These are phyloP conservation scores for Nephrotoma appendiculata DNA, from an alignment of 2,888 invertebrate genomes.

Conservation along the genomic window DNA sequence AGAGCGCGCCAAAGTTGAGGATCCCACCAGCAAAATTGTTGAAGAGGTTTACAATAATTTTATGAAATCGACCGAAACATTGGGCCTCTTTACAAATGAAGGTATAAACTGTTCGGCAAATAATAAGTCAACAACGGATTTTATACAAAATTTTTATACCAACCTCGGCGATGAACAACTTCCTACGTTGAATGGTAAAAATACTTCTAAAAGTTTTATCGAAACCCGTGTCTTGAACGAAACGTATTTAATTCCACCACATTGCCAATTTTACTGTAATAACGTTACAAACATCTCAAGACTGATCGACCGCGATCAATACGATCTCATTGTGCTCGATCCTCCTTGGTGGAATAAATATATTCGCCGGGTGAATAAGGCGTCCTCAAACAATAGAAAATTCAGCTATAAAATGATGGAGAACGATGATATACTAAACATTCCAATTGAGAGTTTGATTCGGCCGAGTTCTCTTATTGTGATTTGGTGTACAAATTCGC, in stretches of 20 bases:
- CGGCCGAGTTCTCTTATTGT: conserved; percentile 52
- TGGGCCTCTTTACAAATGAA: conserved; percentile 16
- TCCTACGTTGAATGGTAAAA: conserved; percentile 40
- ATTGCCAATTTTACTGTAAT: conserved; percentile 51
- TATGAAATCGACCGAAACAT: conserved; percentile 24
- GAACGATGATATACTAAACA: conserved; percentile 52
- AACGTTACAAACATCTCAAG: conserved; percentile 43
- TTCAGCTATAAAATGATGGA: conserved; percentile 66
- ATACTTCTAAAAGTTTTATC: conserved; percentile 36
- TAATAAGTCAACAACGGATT: conserved; percentile 27
- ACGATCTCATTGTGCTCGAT: conserved; percentile 75
- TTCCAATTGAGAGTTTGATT: conserved; percentile 54
- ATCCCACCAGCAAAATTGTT: neutral
- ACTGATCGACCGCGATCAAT: conserved; percentile 37
- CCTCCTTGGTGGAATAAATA: conserved; percentile 97
- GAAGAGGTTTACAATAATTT: conserved; percentile 26
- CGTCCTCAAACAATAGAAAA: conserved; percentile 8
- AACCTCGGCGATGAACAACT: conserved; percentile 11
- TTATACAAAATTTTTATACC: conserved; percentile 28
- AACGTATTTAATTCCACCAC: conserved; percentile 49
- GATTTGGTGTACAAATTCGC: conserved; percentile 87
- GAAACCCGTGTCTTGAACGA: conserved; percentile 34
- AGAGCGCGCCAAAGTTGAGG: neutral
- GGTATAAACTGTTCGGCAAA: conserved; percentile 15
- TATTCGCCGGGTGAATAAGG: conserved; percentile 56